Evolutionary conservation across 2,797 vertebrate species (phyloP).

Genomic region (Cebuella pygmaea): DNA sequence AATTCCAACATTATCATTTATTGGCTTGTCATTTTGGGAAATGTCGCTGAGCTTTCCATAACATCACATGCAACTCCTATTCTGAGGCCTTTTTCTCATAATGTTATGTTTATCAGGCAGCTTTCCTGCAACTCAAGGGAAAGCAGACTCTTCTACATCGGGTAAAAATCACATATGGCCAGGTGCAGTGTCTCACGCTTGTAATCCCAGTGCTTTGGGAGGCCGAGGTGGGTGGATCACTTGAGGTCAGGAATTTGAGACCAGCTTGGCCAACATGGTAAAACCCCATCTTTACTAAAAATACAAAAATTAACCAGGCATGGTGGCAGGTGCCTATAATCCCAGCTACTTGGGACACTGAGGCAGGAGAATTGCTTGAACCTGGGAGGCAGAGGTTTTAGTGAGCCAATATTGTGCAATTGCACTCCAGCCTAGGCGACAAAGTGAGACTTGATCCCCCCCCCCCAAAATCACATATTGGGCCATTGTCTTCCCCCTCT

Average conservation of each 20-base stretch:
- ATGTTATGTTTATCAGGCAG: not conserved
- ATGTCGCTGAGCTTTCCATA: not conserved
- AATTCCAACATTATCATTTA: not conserved
- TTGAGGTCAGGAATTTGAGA: too few relatives aligned
- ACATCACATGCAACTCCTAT: not conserved
- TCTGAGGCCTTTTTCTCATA: not conserved
- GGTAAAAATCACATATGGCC: slow-evolving; percentile 6
- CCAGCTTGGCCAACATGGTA: too few relatives aligned
- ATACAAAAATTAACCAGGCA: too few relatives aligned
- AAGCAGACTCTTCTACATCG: not conserved
- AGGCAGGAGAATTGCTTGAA: too few relatives aligned
- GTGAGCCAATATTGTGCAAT: not conserved
- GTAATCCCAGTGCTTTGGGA: too few relatives aligned
- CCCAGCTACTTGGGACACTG: too few relatives aligned
- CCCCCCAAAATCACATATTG: not conserved
- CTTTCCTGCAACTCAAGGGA: not conserved
- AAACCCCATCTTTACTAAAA: too few relatives aligned
- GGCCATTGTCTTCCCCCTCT: slow-evolving; percentile 47
- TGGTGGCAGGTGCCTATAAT: too few relatives aligned
- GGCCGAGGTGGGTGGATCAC: too few relatives aligned
- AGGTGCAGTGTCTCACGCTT: too few relatives aligned
- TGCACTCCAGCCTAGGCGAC: not conserved
- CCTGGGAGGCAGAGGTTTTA: too few relatives aligned
- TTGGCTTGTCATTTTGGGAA: not conserved
- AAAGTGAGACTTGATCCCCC: not conserved